phyloP scores from a whole-genome alignment of 64 coral and sea anemone species.

The Actinia equina region DNA sequence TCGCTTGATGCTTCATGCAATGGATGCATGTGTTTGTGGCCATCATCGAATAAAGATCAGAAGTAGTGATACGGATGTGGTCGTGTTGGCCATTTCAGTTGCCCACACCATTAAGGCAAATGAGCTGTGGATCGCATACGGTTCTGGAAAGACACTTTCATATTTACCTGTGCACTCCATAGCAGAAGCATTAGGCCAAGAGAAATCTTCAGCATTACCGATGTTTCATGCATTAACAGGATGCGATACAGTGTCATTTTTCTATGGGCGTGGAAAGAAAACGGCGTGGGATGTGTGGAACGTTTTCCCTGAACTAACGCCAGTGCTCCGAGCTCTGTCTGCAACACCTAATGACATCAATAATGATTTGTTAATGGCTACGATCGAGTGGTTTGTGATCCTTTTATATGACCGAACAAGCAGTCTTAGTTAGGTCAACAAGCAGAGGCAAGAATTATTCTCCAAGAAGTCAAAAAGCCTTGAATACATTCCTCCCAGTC shows the following conservation, averaged over 20 bases:
- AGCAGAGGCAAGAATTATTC: constrained; percentile 11
- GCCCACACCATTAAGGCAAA: background rate
- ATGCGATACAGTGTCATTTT: constrained; percentile 35
- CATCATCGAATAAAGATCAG: constrained; percentile 14
- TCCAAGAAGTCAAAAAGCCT: constrained; percentile 17
- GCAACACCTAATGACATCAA: background rate
- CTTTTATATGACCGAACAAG: constrained; percentile 41
- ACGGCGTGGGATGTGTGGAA: background rate
- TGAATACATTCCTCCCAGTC: constrained; percentile 42
- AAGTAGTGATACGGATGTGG: too few species aligned
- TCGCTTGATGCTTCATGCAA: constrained; percentile 4
- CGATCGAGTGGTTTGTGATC: constrained; percentile 18
- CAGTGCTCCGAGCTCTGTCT: too few species aligned
- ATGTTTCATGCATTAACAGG: constrained; percentile 3
- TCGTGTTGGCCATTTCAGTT: too few species aligned
- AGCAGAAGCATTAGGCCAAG: constrained; percentile 24
- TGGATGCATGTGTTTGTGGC: background rate
- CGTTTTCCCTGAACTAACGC: too few species aligned
- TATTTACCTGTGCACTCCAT: constrained; percentile 35
- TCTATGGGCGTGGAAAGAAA: constrained; percentile 33
- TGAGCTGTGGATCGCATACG: background rate
- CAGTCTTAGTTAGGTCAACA: constrained; percentile 28
- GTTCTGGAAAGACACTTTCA: constrained; percentile 11
- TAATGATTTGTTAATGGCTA: constrained; percentile 11
- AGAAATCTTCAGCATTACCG: constrained; percentile 6